Evolutionary conservation across 2,113 vertebrate species (phyloP), one percentile per base, ranked within the genome.

Genomic region (Nesogale talazaci): DNA sequence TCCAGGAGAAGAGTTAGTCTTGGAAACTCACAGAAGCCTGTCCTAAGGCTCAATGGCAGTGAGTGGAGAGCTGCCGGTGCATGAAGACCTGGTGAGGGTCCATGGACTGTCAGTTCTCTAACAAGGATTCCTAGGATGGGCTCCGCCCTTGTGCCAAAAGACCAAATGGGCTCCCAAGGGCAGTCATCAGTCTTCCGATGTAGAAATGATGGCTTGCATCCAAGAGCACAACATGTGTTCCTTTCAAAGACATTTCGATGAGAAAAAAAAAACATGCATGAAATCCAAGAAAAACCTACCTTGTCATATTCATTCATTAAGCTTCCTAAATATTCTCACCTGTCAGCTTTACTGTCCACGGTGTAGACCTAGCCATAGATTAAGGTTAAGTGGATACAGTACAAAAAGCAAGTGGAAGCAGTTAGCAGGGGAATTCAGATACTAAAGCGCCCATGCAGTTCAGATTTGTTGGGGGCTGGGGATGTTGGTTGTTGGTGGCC

Each of bases 301-400:
- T 92, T 63, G n/a, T 89, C 84, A 56, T 57, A 75, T 5, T 95
- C 31, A 46, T 25, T 90, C 79, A 88, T 79, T 75, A 90, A 84
- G 90, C 27, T 67, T 79, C 20, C n/a, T 87, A 89, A 92, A n/a
- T 90, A 93, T 81, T 94, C 42, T 93, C 72, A 72, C 20, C 56
- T 34, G 2, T 70, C 77, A 78, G 56, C 67, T 88, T 92, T 56
- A 70, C 65, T 75, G 38, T 78, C 70, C 16, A 46, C 23, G 38
- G 70, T 57, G 52, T 46, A 95, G 36, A 86, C 5, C 42, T 0
- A 88, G 31, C 27, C n/a, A 76, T 27, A 83, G 63, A 69, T 14
- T 36, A 42, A 78, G 36, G 63, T 57, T 86, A 93, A 74, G 31
- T 85, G 52, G 42, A 56, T 3, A 29, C 23, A 16, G 25, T 36